phyloP scores from a whole-genome alignment of 1,140 invertebrate species.

The Mizuhopecten yessoensis region DNA sequence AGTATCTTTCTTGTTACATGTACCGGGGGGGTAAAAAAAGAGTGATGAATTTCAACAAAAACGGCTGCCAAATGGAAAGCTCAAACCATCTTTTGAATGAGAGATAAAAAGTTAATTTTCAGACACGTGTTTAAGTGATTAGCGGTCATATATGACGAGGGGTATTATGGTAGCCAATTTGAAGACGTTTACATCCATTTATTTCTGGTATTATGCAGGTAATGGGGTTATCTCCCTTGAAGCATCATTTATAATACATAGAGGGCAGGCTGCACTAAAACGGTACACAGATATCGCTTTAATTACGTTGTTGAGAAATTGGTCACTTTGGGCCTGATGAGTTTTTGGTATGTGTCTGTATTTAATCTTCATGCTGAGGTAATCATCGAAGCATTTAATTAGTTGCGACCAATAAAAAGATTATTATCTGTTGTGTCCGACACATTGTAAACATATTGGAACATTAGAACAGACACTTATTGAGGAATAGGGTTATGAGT shows the following conservation, averaged over 20 bases:
- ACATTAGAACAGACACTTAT: neutral
- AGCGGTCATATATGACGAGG: neutral
- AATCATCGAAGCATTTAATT: neutral
- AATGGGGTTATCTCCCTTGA: neutral
- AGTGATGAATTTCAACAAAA: constrained; percentile 29
- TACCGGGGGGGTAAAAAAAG: neutral
- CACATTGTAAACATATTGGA: neutral
- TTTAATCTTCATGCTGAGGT: neutral
- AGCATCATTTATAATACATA: constrained; percentile 29
- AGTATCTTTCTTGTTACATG: no score
- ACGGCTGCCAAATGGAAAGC: neutral
- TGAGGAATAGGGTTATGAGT: neutral
- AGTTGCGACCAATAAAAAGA: neutral
- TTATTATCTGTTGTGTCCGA: neutral
- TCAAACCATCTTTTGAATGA: neutral
- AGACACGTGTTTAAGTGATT: neutral
- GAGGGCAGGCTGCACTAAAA: neutral
- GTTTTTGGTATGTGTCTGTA: neutral
- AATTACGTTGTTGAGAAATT: neutral
- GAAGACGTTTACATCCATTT: neutral
- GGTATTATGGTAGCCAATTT: constrained; percentile 4
- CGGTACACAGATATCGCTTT: constrained; percentile 31
- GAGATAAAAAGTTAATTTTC: neutral
- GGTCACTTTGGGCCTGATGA: neutral
- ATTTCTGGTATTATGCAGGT: neutral